Base-by-base conservation (phyloP, 2,888 invertebrate genomes). In the Drosophila paramelanica region DNA sequence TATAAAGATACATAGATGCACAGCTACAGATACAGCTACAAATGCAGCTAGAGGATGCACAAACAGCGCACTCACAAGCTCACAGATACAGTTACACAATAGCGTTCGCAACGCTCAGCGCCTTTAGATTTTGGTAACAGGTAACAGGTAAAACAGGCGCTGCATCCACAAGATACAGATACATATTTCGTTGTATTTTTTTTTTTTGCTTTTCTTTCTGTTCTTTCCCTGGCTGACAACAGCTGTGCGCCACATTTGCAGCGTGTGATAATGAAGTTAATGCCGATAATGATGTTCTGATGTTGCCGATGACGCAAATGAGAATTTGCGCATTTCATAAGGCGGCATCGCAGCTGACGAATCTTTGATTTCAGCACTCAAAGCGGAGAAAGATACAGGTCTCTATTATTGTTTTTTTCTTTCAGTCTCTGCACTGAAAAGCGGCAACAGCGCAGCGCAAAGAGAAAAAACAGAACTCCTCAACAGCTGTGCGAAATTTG, bases 171-270 rank as follows among this genome's bases (percentile, higher is more conserved):
- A 80, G 82, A 81, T 84, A 76, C 79, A 85, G 41, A 50, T 42
- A 55, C 72, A 71, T 51, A 31, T 8, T 31, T 31, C 31, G 31
- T 3, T 27, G 7, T 27, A 8, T 2, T 31, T 31, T 8, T 31
- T 31, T 10, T 31, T 31, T 31, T 33, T 36, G 52, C 20, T 33
- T 38, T 42, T 45, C 10, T 33, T 33, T 31, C 23, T 3, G 42
- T 52, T 23, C n/a, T 27, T 53, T 67, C 45, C 11, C 39, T 64
- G 57, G 57, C 64, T 58, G 13, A 79, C 84, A 84, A 87, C 88
- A 85, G 84, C 88, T 85, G 84, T 79, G 75, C 62, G 55, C 64
- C 81, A 71, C 77, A 77, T 74, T 77, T 77, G 77, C 79, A 23
- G 49, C 58, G 62, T 57, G 49, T 41, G 61, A 52, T 46, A 49